Evolutionary conservation across 2,113 vertebrate genomes (phyloP).

Genomic region (Tichodroma muraria): DNA sequence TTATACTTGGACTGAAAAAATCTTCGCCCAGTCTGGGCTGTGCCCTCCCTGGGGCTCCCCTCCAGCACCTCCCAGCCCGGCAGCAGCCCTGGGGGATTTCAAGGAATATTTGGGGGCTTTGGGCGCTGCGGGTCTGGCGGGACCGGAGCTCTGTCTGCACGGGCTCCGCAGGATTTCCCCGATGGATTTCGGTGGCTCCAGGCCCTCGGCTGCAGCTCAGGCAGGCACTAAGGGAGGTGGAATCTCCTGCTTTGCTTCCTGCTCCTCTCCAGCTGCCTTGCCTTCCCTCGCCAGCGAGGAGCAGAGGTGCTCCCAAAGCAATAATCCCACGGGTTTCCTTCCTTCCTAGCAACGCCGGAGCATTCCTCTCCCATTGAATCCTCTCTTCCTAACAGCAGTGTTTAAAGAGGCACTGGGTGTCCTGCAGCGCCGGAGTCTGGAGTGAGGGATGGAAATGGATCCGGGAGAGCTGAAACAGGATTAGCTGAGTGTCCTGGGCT

Average conservation of each 20-base stretch:
- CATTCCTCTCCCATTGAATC: not conserved
- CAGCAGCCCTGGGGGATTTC: not conserved
- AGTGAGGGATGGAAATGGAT: accelerated
- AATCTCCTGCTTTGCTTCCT: not conserved
- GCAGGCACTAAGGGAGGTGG: not conserved
- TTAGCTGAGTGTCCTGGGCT: not conserved
- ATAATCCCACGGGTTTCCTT: not conserved
- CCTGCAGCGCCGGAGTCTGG: not conserved
- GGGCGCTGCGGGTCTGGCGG: not conserved
- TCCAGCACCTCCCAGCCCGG: not conserved
- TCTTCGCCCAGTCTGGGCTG: not conserved
- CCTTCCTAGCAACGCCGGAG: not conserved
- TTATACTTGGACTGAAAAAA: not conserved
- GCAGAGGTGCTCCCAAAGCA: not conserved
- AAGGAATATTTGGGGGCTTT: not conserved
- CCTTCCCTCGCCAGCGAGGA: not conserved
- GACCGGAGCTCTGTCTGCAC: no score
- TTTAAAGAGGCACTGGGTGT: not conserved
- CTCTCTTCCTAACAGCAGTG: not conserved
- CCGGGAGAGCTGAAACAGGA: accelerated
- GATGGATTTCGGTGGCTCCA: not conserved
- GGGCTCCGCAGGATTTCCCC: not conserved
- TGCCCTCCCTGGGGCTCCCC: not conserved
- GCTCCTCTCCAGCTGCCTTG: not conserved
- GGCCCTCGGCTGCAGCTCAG: not conserved